Conservation (phyloP, 2,797 vertebrate species). For the Acipenser oxyrinchus region DNA sequence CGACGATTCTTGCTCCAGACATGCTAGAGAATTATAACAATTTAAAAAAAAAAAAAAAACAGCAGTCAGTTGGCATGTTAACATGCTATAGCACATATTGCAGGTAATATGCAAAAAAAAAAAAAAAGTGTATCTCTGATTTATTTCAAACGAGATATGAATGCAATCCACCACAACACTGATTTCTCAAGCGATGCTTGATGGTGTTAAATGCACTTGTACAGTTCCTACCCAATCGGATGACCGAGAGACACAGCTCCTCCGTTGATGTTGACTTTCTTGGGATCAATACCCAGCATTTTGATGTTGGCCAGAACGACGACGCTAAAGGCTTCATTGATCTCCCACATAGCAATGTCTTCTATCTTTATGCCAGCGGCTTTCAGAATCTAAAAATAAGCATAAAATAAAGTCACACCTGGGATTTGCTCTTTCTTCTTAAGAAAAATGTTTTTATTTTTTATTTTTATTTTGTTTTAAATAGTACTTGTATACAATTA, state of each 20-base stretch:
- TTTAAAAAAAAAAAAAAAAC: not conserved
- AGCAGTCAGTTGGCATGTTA: not conserved
- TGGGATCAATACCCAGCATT: constrained; percentile 82
- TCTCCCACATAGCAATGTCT: constrained; percentile 92
- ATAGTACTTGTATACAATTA: no score
- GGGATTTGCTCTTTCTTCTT: not conserved
- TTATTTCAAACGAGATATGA: not conserved
- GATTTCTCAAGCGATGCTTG: not conserved
- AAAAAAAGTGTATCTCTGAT: not conserved
- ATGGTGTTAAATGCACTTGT: no score
- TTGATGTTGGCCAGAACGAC: constrained; percentile 93
- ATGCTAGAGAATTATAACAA: constrained; percentile 59
- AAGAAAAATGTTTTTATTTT: no score
- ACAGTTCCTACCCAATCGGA: constrained; percentile 78
- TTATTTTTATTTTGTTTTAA: no score
- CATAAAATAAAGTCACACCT: not conserved
- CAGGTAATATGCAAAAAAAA: not conserved
- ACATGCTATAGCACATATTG: not conserved
- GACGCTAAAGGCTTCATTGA: constrained; percentile 93
- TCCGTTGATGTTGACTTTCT: constrained; percentile 84
- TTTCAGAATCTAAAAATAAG: constrained; percentile 62
- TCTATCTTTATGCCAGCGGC: constrained; percentile 80
- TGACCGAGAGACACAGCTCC: constrained; percentile 94
- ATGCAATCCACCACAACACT: not conserved
- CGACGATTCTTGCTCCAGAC: constrained; percentile 91